A percentile compares a stretch with the other conserved stretches of the same genome.
phyloP scores from a whole-genome alignment of 2,113 vertebrate genomes.

The Micronycteris hirsuta region DNA sequence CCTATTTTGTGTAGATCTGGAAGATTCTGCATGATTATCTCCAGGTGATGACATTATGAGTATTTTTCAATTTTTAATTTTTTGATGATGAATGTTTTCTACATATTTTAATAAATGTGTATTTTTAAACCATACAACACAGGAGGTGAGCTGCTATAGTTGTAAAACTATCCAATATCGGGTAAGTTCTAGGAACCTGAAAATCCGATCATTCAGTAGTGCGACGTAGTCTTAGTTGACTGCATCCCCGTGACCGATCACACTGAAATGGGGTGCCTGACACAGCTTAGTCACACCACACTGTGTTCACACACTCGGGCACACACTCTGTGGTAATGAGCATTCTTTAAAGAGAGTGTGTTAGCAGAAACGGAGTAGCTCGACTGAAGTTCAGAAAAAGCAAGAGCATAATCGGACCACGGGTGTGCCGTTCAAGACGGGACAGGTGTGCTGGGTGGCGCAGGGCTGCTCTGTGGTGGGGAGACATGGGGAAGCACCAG shows the following conservation, averaged over 20 bases:
- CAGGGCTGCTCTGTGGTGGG: too few species aligned
- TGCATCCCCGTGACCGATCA: neutral
- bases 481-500: neutral
- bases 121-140: neutral
- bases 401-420: neutral
- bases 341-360: neutral
- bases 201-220: neutral
- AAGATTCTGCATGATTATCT: too few species aligned
- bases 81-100: too few species aligned
- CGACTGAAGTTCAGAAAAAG: neutral
- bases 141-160: neutral
- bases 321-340: neutral
- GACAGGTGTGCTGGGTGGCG: rapidly evolving
- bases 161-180: neutral
- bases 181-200: neutral
- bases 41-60: too few species aligned
- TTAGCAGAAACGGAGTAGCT: neutral
- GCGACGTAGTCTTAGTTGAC: neutral
- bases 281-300: neutral
- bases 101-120: too few species aligned
- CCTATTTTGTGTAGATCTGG: too few species aligned
- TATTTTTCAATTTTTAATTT: too few species aligned
- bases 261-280: neutral
- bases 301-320: neutral
- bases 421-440: neutral